Percentiles rank a stretch among this genome's conserved stretches.
phyloP scores from a whole-genome alignment of 2,888 invertebrate genomes.

The Drosophila paucipuncta region DNA sequence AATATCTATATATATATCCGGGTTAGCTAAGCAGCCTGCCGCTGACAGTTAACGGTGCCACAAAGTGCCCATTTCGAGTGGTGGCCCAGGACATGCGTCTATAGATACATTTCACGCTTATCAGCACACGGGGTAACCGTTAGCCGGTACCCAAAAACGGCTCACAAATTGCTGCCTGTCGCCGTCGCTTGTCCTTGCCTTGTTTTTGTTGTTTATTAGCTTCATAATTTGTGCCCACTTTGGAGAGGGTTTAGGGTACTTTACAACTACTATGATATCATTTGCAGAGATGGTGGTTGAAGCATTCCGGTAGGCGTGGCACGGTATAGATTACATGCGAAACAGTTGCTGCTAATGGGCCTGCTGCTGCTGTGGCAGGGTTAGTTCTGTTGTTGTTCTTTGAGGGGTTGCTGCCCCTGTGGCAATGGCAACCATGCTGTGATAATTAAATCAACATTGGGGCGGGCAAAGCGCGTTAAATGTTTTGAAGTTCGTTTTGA shows the following conservation, averaged over 20 bases:
- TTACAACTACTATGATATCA: conserved; percentile 16
- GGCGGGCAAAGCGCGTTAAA: conserved; percentile 54
- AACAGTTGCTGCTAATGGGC: conserved; percentile 74
- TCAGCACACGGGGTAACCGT: conserved; percentile 56
- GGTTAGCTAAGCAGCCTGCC: conserved; percentile 52
- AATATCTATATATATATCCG: conserved; percentile 30
- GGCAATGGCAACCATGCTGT: conserved; percentile 72
- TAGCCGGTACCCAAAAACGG: conserved; percentile 11
- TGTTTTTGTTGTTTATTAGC: conserved; percentile 74
- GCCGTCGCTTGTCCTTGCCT: conserved; percentile 44
- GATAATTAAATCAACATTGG: conserved; percentile 78
- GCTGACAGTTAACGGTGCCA: conserved; percentile 66
- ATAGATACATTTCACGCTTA: conserved; percentile 77
- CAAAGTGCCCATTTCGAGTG: conserved; percentile 53
- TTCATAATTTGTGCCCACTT: conserved; percentile 78
- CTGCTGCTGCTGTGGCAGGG: conserved; percentile 28
- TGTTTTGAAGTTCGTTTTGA: conserved; percentile 73
- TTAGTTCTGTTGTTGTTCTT: neutral
- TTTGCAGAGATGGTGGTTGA: conserved; percentile 49
- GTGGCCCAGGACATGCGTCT: conserved; percentile 53
- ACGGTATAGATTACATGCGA: conserved; percentile 74
- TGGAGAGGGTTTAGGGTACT: conserved; percentile 25
- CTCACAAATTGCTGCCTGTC: conserved; percentile 62
- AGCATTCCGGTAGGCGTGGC: conserved; percentile 66
- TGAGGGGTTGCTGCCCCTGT: conserved; percentile 36